phyloP scores from a whole-genome alignment of 2,113 vertebrate species.

The Notarius quadriscutis region DNA sequence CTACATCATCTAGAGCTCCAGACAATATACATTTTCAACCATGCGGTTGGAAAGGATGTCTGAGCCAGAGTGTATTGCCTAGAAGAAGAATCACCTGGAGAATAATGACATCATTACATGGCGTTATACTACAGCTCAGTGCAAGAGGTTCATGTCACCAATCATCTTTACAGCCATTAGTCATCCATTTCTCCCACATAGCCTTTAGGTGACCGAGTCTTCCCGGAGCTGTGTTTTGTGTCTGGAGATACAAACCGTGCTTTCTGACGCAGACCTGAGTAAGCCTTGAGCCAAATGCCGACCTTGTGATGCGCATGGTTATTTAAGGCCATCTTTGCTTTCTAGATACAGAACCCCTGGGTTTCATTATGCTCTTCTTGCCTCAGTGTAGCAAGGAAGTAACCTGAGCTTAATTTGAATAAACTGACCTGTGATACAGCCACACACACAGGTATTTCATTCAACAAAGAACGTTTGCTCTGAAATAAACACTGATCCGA shows the following conservation, averaged over 20 bases:
- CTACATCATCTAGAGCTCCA: not conserved
- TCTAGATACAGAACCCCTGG: not conserved
- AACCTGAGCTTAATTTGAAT: not conserved
- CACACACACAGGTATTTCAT: not conserved
- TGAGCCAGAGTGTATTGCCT: not conserved
- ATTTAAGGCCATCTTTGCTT: not conserved
- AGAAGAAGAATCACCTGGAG: not conserved
- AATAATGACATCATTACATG: constrained; percentile 12
- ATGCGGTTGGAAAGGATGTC: not conserved
- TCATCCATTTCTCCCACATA: not conserved
- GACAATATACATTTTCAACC: not conserved
- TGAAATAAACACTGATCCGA: not conserved
- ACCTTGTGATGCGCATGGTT: not conserved
- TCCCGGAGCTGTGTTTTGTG: not conserved
- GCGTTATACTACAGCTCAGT: not conserved
- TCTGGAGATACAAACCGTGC: not conserved
- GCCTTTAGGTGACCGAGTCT: not conserved
- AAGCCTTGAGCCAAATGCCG: not conserved
- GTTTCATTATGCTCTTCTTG: not conserved
- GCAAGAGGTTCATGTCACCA: not conserved
- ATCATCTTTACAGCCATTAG: not conserved
- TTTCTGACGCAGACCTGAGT: constrained; percentile 20
- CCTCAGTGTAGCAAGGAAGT: not conserved
- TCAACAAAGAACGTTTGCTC: not conserved
- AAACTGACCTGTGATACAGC: not conserved